A percentile compares a stretch with the other conserved stretches of the same genome.
These are phyloP conservation scores for Cnemophilus loriae DNA, from an alignment of 2,113 vertebrate species.

Conservation along the genomic window DNA sequence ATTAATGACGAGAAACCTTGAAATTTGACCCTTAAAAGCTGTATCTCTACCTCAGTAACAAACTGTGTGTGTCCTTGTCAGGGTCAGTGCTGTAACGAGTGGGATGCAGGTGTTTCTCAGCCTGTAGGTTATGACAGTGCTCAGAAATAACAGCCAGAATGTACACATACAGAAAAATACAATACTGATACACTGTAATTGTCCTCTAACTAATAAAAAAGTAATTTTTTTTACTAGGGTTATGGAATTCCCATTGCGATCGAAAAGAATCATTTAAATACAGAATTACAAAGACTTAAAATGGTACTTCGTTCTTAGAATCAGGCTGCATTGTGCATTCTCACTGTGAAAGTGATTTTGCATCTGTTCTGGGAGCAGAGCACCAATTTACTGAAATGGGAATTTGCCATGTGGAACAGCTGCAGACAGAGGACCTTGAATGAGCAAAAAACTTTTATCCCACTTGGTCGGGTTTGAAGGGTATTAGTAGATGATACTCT, in stretches of 20 bases:
- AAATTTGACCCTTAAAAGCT: not conserved
- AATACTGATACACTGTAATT: not conserved
- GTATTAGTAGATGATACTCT: not conserved
- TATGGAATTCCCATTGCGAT: constrained; percentile 11
- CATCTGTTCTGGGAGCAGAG: constrained; percentile 25
- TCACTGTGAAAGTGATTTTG: constrained; percentile 17
- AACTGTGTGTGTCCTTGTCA: not conserved
- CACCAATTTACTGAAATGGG: constrained; percentile 4
- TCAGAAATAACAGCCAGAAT: not conserved
- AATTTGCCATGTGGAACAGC: constrained; percentile 29
- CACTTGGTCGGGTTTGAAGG: not conserved
- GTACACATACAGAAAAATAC: not conserved
- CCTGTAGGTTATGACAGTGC: not conserved
- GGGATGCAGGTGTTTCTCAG: not conserved
- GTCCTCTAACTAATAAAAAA: not conserved
- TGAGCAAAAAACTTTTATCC: not conserved
- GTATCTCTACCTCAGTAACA: not conserved
- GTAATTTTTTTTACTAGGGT: not conserved
- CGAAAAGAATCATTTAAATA: not conserved
- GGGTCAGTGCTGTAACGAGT: not conserved
- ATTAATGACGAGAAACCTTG: not conserved
- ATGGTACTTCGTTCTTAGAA: constrained; percentile 14
- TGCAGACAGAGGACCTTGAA: not conserved
- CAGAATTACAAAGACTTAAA: not conserved
- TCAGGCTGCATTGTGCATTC: constrained; percentile 18